phyloP scores from a whole-genome alignment of 2,113 vertebrate genomes.

The Coptodon bakossiorum region DNA sequence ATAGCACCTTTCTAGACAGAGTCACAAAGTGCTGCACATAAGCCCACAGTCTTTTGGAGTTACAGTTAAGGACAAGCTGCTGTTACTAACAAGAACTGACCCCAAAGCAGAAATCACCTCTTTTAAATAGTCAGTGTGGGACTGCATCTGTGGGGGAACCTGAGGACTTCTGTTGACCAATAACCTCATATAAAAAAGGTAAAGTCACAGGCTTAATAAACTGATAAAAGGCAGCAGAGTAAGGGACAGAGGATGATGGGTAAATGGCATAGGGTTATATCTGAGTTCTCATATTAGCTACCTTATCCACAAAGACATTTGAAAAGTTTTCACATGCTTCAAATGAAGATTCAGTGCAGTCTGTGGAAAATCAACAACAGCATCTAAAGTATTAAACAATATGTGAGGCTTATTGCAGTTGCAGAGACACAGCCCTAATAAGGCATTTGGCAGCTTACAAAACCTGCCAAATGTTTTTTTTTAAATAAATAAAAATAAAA shows the following conservation, averaged over 20 bases:
- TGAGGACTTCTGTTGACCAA: neutral
- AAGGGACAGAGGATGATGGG: neutral
- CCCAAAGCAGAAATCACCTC: neutral
- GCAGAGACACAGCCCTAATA: neutral
- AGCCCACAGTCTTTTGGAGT: neutral
- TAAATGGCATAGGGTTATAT: rapidly evolving
- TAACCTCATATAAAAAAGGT: neutral
- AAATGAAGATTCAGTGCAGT: neutral
- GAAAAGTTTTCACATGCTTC: rapidly evolving
- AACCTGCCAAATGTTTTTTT: neutral
- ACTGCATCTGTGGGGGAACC: neutral
- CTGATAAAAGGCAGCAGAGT: neutral
- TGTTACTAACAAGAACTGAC: rapidly evolving
- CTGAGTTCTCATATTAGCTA: neutral
- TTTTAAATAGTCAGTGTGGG: neutral
- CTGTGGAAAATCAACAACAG: neutral
- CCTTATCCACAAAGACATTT: neutral
- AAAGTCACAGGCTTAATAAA: neutral
- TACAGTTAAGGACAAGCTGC: neutral
- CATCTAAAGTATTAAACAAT: neutral
- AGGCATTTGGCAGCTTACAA: neutral
- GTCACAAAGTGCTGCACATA: neutral
- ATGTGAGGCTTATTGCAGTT: neutral
- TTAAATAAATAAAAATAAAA: neutral
- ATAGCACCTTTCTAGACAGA: neutral